Conservation (phyloP, 2,888 invertebrate species). For the Leucophenga maculata region DNA sequence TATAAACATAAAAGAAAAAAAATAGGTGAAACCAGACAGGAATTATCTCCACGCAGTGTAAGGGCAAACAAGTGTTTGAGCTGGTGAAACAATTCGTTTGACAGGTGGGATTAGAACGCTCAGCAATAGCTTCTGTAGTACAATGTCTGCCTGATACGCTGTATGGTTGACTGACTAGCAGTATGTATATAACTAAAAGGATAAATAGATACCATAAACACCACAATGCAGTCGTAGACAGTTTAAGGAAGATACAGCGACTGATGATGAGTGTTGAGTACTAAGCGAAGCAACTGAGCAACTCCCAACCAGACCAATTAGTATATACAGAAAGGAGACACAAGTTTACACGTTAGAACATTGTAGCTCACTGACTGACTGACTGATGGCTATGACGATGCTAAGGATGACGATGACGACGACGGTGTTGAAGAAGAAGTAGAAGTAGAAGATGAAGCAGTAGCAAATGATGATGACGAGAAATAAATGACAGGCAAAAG, state of each 20-base stretch:
- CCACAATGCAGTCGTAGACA: neutral
- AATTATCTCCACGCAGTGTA: neutral
- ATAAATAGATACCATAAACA: constrained; percentile 11
- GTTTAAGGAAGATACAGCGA: neutral
- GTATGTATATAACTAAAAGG: neutral
- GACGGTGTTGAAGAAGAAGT: neutral
- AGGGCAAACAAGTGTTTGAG: constrained; percentile 1
- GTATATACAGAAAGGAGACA: neutral
- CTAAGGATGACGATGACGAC: neutral
- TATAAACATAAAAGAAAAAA: neutral
- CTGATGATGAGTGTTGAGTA: neutral
- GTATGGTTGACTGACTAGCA: no score
- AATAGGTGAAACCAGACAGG: neutral
- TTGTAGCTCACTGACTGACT: neutral
- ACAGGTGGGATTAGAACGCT: constrained; percentile 9
- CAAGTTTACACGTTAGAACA: constrained; percentile 15
- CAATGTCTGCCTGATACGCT: neutral
- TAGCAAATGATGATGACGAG: constrained; percentile 5
- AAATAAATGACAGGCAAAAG: constrained; percentile 22
- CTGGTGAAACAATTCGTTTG: constrained; percentile 12
- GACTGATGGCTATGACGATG: neutral
- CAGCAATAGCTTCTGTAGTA: neutral
- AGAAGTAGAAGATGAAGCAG: neutral
- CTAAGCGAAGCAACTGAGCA: neutral
- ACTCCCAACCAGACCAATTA: constrained; percentile 9